These are phyloP conservation scores for Danaus melanippus DNA, from an alignment of 1,140 invertebrate genomes.

Conservation along the genomic window DNA sequence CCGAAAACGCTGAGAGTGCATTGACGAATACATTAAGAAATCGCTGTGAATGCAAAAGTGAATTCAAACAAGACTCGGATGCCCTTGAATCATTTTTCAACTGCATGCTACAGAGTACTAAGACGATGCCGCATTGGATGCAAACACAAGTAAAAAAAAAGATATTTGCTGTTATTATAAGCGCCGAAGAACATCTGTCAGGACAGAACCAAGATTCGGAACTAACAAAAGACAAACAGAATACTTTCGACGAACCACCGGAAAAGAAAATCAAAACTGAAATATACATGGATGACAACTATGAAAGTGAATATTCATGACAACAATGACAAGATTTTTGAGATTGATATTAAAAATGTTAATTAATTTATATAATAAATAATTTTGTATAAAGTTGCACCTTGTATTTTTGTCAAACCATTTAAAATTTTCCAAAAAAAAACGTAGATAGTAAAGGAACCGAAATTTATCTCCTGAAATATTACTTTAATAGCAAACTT, in stretches of 20 bases:
- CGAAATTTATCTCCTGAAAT: too few relatives aligned
- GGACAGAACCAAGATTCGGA: slow-evolving; percentile 17
- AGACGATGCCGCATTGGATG: slow-evolving; percentile 59
- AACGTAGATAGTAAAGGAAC: too few relatives aligned
- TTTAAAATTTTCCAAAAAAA: too few relatives aligned
- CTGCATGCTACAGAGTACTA: slow-evolving; percentile 51
- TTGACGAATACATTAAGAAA: slow-evolving; percentile 25
- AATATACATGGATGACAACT: slow-evolving; percentile 37
- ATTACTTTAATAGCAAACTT: too few relatives aligned
- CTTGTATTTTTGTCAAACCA: too few relatives aligned
- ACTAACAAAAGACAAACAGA: slow-evolving; percentile 15
- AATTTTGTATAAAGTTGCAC: too few relatives aligned
- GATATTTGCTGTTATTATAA: slow-evolving; percentile 58
- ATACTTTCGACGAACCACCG: slow-evolving; percentile 12
- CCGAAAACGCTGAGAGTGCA: slow-evolving; percentile 22
- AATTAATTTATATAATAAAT: too few relatives aligned
- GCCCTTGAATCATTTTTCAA: slow-evolving; percentile 56
- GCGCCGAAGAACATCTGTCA: slow-evolving; percentile 51
- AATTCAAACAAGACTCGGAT: slow-evolving; percentile 27
- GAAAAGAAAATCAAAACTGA: slow-evolving; percentile 52
- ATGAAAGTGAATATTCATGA: slow-evolving; percentile 26
- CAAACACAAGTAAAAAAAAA: slow-evolving; percentile 64
- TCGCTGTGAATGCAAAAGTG: slow-evolving; percentile 31
- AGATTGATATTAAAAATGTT: too few relatives aligned
- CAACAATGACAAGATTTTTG: too few relatives aligned